A percentile compares a stretch with the other conserved stretches of the same genome.
Evolutionary conservation across 2,113 vertebrate genomes (phyloP).

Genomic region (Daphoenositta chrysoptera): DNA sequence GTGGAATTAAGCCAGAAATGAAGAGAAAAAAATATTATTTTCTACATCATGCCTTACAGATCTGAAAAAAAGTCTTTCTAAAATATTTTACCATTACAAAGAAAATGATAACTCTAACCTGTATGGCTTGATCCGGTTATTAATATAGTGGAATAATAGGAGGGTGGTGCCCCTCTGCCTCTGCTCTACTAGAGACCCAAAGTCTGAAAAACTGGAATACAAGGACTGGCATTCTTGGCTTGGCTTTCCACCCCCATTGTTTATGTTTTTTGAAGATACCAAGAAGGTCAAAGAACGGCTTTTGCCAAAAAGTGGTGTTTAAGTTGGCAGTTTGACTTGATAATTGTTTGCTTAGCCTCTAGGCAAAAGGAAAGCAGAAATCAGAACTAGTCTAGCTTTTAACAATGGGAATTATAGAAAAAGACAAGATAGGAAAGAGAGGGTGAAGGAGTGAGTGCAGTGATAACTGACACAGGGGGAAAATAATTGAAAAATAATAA

Average conservation of each 20-base stretch:
- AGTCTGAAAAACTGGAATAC: neutral
- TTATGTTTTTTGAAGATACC: neutral
- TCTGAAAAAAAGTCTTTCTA: neutral
- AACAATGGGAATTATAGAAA: neutral
- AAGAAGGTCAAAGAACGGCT: neutral
- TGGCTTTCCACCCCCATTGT: neutral
- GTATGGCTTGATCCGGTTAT: neutral
- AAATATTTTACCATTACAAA: neutral
- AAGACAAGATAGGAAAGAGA: neutral
- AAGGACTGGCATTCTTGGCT: neutral
- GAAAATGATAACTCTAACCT: neutral
- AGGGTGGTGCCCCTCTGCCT: neutral
- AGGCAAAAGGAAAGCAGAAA: neutral
- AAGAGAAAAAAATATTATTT: neutral
- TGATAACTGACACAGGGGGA: rapidly evolving
- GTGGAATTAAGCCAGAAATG: neutral
- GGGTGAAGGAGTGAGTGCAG: neutral
- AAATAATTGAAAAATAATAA: neutral
- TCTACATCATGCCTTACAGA: neutral
- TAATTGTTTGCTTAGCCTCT: neutral
- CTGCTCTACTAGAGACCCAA: neutral
- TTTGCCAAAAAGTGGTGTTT: constrained; percentile 29
- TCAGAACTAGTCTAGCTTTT: neutral
- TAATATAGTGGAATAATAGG: neutral
- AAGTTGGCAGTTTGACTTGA: neutral